Base-by-base conservation (phyloP, 2,888 invertebrate genomes). In the Sialis lutaria region DNA sequence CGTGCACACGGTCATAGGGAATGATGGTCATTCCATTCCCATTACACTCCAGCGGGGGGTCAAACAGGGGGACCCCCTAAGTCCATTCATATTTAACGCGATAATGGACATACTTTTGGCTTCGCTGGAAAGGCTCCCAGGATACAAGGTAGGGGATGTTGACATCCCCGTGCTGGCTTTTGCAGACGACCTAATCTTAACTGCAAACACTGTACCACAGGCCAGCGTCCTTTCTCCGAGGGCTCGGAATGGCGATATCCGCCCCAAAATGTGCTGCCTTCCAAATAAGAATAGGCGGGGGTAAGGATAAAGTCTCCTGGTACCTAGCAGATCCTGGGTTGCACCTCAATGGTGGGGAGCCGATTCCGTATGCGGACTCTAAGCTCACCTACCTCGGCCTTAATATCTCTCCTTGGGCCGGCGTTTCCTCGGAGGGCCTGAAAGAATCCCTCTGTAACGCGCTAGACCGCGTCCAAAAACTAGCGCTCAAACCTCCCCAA, bases 401-500 rank as follows among this genome's bases (percentile, higher is more conserved):
- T 22, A 22, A 22, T 22, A 22, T 22, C 22, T 22, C 22, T 22
- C 22, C 22, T 22, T 22, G 22, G 22, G 22, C 22, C 4, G 22
- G 22, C 4, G 22, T 22, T 2, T 2, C 22, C 22, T 22, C 22
- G 4, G 22, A 22, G 22, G 22, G 22, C 22, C 22, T 22, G 4
- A 22, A 22, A 22, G 2, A 22, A 22, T 22, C 22, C 22, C 22
- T 22, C 4, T 22, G 22, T 4, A 22, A 22, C 4, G 22, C 22
- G 22, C 22, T 22, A 22, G 2, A 22, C 2, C 54, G 59, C 42
- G 54, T 60, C 40, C 50, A 54, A 12, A 50, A 51, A 46, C 58
- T 60, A 1, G 56, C 56, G 4, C 51, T 64, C 7, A 64, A 64
- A 50, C 64, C 63, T 4, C 60, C 60, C 46, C 64, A 65, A 48